phyloP scores from a whole-genome alignment of 2,113 vertebrate species.

The Eclectus roratus region DNA sequence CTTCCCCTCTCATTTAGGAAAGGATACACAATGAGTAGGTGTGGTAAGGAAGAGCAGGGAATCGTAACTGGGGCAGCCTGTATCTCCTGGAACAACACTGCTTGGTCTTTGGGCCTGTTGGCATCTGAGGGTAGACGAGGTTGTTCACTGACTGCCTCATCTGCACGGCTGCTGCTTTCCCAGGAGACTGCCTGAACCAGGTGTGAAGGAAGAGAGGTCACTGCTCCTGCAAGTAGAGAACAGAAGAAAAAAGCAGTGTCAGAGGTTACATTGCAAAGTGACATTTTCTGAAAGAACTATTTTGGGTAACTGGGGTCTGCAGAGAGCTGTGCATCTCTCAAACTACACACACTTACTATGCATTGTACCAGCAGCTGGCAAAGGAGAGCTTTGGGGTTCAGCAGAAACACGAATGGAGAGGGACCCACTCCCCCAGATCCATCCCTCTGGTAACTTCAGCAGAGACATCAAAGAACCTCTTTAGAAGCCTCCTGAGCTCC shows the following conservation, averaged over 20 bases:
- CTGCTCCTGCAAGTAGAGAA: neutral
- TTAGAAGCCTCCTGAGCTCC: neutral
- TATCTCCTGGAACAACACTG: neutral
- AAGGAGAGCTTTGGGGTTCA: neutral
- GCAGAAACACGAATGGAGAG: neutral
- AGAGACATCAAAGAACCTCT: neutral
- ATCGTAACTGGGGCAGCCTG: neutral
- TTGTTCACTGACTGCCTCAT: neutral
- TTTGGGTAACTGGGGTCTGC: neutral
- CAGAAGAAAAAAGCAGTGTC: neutral
- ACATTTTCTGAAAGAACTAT: neutral
- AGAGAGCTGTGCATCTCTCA: neutral
- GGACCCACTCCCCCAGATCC: neutral
- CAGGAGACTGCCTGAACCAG: neutral
- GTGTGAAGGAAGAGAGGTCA: neutral
- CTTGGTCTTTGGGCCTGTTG: neutral
- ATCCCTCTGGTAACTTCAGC: neutral
- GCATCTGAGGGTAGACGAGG: neutral
- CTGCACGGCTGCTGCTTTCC: neutral
- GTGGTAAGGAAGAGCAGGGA: neutral
- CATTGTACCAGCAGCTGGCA: neutral
- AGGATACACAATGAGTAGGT: neutral
- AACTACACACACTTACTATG: neutral
- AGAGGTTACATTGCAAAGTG: neutral
- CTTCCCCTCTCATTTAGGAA: neutral